These are phyloP conservation scores for Rhynchomys soricoides DNA, from an alignment of 2,113 vertebrate genomes.

Conservation along the genomic window DNA sequence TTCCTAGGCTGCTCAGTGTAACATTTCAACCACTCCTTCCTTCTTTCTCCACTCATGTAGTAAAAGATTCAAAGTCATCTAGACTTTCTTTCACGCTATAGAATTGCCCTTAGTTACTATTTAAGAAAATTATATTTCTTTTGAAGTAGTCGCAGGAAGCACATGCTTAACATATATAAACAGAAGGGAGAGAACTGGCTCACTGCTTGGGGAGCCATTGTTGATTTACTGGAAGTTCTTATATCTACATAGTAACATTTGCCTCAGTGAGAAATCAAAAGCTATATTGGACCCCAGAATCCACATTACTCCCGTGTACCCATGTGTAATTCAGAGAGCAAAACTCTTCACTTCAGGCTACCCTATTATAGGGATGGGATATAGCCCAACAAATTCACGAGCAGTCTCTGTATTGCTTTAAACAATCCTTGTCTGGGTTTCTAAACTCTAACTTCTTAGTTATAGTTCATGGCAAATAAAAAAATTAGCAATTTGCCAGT, in stretches of 20 bases:
- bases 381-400: not conserved
- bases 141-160: slow-evolving; percentile 74
- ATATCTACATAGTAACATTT: not conserved
- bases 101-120: slow-evolving; percentile 63
- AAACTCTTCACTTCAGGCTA: not conserved
- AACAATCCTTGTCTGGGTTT: not conserved
- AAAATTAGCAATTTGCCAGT: not conserved
- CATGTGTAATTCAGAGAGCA: not conserved
- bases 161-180: slow-evolving; percentile 57
- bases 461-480: slow-evolving; percentile 16
- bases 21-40: slow-evolving; percentile 76
- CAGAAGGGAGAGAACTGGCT: not conserved
- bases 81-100: slow-evolving; percentile 2
- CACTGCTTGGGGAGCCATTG: not conserved
- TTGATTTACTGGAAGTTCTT: slow-evolving; percentile 63
- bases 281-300: not conserved
- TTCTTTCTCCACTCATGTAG: slow-evolving; percentile 66
- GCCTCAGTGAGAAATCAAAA: slow-evolving; percentile 51
- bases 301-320: not conserved
- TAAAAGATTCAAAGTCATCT: slow-evolving; percentile 75
- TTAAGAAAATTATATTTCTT: slow-evolving; percentile 75
- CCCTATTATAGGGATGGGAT: not conserved
- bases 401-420: not conserved
- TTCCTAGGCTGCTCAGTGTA: slow-evolving; percentile 83
- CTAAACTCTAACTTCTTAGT: not conserved